phyloP scores from a whole-genome alignment of 2,113 vertebrate genomes.

The Eclectus roratus region DNA sequence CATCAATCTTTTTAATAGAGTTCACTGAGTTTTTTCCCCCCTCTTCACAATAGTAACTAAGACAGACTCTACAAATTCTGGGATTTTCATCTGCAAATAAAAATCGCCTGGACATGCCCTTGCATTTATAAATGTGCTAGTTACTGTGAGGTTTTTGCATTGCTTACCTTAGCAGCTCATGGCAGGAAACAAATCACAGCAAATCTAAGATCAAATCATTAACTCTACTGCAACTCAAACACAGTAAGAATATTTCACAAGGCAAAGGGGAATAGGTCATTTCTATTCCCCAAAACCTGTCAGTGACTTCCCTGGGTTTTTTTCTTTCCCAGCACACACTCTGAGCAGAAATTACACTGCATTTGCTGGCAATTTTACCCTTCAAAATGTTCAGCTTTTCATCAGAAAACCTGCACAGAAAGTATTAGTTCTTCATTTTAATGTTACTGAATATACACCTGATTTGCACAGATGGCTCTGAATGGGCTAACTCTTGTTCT shows the following conservation, averaged over 20 bases:
- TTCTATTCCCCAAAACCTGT: neutral
- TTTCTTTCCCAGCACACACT: neutral
- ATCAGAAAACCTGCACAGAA: neutral
- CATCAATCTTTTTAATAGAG: constrained; percentile 47
- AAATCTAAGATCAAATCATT: neutral
- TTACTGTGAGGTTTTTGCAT: neutral
- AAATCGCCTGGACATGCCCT: neutral
- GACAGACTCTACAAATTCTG: constrained; percentile 23
- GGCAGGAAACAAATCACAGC: neutral
- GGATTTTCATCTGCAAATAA: constrained; percentile 19
- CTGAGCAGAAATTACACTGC: neutral
- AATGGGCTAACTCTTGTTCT: neutral
- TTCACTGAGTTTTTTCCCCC: neutral
- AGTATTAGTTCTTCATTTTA: neutral
- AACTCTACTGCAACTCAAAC: neutral
- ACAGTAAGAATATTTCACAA: neutral
- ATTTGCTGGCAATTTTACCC: neutral
- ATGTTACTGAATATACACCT: neutral
- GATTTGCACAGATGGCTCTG: neutral
- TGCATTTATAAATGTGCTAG: neutral
- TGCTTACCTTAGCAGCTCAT: neutral
- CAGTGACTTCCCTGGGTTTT: neutral
- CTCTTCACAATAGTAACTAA: neutral
- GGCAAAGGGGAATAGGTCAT: neutral
- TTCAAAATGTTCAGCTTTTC: neutral